Evolutionary conservation across 1,140 invertebrate genomes (phyloP).

Genomic region (Euschistus heros): DNA sequence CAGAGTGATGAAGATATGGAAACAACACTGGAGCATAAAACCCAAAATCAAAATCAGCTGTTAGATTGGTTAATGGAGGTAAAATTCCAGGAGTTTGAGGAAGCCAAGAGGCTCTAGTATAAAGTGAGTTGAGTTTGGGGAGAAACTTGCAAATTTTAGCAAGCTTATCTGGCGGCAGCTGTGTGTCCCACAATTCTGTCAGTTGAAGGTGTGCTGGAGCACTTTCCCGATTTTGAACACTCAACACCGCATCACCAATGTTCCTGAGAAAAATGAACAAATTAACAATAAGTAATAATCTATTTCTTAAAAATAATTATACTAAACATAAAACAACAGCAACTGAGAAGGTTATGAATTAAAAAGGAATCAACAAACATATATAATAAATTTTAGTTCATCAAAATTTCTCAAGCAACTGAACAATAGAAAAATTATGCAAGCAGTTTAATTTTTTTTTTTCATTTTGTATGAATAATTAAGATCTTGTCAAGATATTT

Average conservation of each 20-base stretch:
- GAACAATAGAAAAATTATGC: too few species aligned
- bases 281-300: too few species aligned
- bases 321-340: too few species aligned
- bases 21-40: constrained; percentile 21
- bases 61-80: constrained; percentile 26
- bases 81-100: constrained; percentile 12
- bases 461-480: too few species aligned
- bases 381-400: too few species aligned
- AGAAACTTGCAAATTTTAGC: constrained; percentile 18
- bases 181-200: constrained; percentile 31
- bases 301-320: too few species aligned
- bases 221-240: constrained; percentile 17
- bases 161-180: constrained; percentile 29
- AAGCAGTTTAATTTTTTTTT: too few species aligned
- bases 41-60: constrained; percentile 30
- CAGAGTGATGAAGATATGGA: constrained; percentile 24
- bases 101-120: constrained; percentile 28
- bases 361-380: too few species aligned
- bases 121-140: constrained; percentile 27
- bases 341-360: too few species aligned
- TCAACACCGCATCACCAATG: constrained; percentile 31
- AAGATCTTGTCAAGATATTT: too few species aligned
- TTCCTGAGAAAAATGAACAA: constrained; percentile 25
- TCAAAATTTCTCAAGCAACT: too few species aligned
- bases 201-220: constrained; percentile 24